Evolutionary conservation across 2,888 invertebrate species (phyloP).

Genomic region (Deilephila porcellus): DNA sequence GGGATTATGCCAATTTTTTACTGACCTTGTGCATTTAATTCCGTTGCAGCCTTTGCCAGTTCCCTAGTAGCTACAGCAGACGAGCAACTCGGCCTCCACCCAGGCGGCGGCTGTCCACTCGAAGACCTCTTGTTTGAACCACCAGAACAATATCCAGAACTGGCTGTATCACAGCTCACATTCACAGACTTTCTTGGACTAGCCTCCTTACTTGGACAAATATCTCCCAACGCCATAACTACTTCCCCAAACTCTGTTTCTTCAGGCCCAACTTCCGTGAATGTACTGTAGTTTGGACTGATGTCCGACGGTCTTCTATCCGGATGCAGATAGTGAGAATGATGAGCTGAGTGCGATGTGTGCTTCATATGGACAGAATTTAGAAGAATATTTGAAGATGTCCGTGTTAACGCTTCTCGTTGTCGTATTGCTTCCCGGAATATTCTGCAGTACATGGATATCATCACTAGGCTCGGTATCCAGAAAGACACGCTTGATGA

Average conservation of each 20-base stretch:
- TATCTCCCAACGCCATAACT: slow-evolving; percentile 74
- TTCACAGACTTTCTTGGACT: slow-evolving; percentile 81
- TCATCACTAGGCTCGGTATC: slow-evolving; percentile 96
- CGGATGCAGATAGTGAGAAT: slow-evolving; percentile 81
- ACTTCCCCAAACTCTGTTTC: slow-evolving; percentile 77
- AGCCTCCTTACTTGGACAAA: slow-evolving; percentile 78
- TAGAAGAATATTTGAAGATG: slow-evolving; percentile 93
- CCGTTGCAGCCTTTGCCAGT: slow-evolving; percentile 87
- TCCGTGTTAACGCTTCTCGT: slow-evolving; percentile 91
- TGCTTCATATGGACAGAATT: slow-evolving; percentile 94
- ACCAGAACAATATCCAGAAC: slow-evolving; percentile 80
- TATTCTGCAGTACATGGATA: slow-evolving; percentile 95
- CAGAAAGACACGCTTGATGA: slow-evolving; percentile 96
- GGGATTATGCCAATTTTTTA: slow-evolving; percentile 35
- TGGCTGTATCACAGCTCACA: slow-evolving; percentile 80
- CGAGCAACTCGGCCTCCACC: slow-evolving; percentile 85
- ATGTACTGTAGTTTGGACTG: slow-evolving; percentile 81
- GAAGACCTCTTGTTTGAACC: slow-evolving; percentile 80
- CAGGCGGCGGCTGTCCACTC: slow-evolving; percentile 80
- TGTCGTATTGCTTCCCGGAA: slow-evolving; percentile 93
- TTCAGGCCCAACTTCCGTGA: slow-evolving; percentile 79
- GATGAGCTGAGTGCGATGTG: slow-evolving; percentile 89
- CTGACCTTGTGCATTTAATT: slow-evolving; percentile 89
- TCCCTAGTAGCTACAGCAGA: slow-evolving; percentile 85
- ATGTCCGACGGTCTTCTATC: slow-evolving; percentile 78